Conservation (phyloP, 2,113 vertebrate species). For the Oceanites oceanicus region DNA sequence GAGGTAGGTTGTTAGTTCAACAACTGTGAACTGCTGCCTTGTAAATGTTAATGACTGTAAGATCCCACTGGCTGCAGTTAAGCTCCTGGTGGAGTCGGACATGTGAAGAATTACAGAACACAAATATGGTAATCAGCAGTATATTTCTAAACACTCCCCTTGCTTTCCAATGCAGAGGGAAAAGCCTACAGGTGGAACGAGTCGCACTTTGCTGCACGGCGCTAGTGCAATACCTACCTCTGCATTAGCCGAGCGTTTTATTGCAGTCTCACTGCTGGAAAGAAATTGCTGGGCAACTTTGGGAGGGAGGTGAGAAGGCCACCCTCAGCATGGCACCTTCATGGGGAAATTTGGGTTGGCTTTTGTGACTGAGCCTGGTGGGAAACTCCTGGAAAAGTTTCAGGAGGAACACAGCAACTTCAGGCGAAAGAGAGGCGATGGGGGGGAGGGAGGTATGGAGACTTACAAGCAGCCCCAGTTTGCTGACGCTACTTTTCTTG, state of each 20-base stretch:
- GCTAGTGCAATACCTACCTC: neutral
- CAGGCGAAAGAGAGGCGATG: fast-evolving
- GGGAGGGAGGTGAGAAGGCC: neutral
- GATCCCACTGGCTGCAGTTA: constrained; percentile 63
- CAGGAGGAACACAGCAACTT: neutral
- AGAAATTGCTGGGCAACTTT: neutral
- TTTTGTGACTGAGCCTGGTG: neutral
- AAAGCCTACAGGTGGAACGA: neutral
- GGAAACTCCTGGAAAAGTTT: neutral
- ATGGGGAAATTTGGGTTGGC: neutral
- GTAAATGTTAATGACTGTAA: constrained; percentile 64
- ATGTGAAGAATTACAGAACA: constrained; percentile 57
- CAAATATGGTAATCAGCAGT: constrained; percentile 41
- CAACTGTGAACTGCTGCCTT: constrained; percentile 56
- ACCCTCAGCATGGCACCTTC: neutral
- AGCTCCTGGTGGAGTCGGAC: constrained; percentile 50
- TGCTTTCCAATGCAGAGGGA: neutral
- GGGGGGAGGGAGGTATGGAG: neutral
- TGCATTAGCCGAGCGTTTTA: neutral
- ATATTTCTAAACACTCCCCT: constrained; percentile 33
- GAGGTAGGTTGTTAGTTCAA: constrained; percentile 51
- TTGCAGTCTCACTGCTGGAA: neutral
- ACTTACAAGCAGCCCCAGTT: neutral
- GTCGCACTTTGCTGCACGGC: neutral
- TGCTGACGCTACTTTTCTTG: neutral